Evolutionary conservation across 2,888 invertebrate genomes (phyloP).

Genomic region (Epiblema foenella): DNA sequence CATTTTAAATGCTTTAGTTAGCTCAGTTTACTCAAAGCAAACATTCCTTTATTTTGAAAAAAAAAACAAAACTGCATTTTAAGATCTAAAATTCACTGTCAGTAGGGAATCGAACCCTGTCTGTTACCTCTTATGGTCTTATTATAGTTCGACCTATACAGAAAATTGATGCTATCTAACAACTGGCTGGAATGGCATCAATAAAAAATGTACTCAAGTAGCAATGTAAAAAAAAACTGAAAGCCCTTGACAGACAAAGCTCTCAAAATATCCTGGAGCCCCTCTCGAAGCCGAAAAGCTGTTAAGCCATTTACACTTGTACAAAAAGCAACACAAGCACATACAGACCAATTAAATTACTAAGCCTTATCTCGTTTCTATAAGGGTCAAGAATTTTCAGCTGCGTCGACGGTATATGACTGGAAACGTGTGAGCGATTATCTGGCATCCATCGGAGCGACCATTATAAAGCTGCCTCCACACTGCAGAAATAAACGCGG

Average conservation of each 20-base stretch:
- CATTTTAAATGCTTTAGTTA: too few relatives aligned
- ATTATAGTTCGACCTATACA: too few relatives aligned
- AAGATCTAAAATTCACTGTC: too few relatives aligned
- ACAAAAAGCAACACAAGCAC: not conserved
- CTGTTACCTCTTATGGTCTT: too few relatives aligned
- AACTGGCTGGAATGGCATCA: too few relatives aligned
- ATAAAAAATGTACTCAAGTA: too few relatives aligned
- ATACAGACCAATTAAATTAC: not conserved
- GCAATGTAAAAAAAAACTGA: not conserved
- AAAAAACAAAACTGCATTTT: too few relatives aligned
- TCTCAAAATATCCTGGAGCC: not conserved
- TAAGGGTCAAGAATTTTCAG: not conserved
- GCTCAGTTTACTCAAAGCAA: too few relatives aligned
- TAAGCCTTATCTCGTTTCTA: not conserved
- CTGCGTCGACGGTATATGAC: slow-evolving; percentile 12
- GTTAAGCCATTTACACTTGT: slow-evolving; percentile 11
- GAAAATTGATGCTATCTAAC: too few relatives aligned
- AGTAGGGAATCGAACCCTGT: too few relatives aligned
- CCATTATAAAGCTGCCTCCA: slow-evolving; percentile 6
- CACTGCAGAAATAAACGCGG: not conserved
- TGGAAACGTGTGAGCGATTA: slow-evolving; percentile 26
- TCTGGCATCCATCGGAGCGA: slow-evolving; percentile 20
- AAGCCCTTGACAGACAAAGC: not conserved
- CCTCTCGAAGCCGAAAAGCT: not conserved
- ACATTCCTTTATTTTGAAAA: too few relatives aligned